Percentiles rank a stretch among this genome's conserved stretches.
These are phyloP conservation scores for Diarsia rubi DNA, from an alignment of 2,888 invertebrate species.

Conservation along the genomic window DNA sequence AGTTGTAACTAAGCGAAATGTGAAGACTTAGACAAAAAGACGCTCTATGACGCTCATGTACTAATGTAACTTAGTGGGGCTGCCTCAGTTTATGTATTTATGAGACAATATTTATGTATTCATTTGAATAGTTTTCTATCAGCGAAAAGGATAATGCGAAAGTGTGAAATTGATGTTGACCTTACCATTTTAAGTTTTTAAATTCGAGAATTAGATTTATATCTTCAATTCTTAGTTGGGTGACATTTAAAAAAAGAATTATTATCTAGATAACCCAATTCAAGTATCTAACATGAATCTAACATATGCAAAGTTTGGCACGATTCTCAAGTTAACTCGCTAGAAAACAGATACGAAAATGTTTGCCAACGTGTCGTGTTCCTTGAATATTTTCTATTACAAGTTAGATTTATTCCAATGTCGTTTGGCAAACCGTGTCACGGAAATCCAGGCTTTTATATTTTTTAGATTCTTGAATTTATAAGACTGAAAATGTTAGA, in stretches of 20 bases:
- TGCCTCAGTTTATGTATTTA: background rate
- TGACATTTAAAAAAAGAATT: background rate
- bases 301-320: slow-evolving; percentile 47
- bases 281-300: slow-evolving; percentile 34
- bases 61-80: background rate
- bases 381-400: slow-evolving; percentile 40
- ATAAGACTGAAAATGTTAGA: background rate
- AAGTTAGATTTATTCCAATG: slow-evolving; percentile 34
- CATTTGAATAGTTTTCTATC: no score
- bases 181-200: no score
- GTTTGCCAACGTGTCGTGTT: slow-evolving; percentile 36
- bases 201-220: background rate
- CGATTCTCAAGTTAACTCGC: slow-evolving; percentile 27
- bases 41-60: background rate
- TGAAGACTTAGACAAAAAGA: background rate
- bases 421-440: slow-evolving; percentile 22
- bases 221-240: background rate
- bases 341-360: slow-evolving; percentile 33
- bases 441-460: slow-evolving; percentile 9
- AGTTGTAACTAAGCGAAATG: background rate
- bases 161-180: background rate
- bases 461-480: background rate
- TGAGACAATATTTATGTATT: background rate
- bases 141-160: background rate
- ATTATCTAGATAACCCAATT: slow-evolving; percentile 37